Evolutionary conservation across 1,140 invertebrate genomes (phyloP).

Genomic region (Papilio polytes): DNA sequence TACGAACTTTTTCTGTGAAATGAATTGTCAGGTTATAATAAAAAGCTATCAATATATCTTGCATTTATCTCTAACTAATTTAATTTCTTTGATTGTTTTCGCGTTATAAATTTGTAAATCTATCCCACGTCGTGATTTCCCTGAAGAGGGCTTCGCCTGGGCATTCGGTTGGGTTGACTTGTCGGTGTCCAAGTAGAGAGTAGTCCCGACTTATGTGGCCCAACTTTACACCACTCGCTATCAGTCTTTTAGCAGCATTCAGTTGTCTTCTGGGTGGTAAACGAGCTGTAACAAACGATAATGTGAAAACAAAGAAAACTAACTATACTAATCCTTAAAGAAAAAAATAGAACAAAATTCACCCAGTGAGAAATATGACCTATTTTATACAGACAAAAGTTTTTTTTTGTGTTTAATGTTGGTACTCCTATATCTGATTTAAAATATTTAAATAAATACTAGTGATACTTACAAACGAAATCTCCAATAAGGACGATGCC

Average conservation of each 20-base stretch:
- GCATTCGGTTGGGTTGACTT: slow-evolving; percentile 85
- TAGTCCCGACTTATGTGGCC: slow-evolving; percentile 84
- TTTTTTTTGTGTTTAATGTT: too few relatives aligned
- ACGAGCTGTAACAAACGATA: slow-evolving; percentile 58
- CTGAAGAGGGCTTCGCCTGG: slow-evolving; percentile 82
- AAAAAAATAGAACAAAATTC: too few relatives aligned
- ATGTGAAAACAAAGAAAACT: too few relatives aligned
- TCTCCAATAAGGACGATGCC: slow-evolving; percentile 90
- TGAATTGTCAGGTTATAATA: neutral
- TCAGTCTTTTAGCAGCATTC: slow-evolving; percentile 78
- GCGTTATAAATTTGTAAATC: slow-evolving; percentile 41
- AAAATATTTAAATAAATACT: too few relatives aligned
- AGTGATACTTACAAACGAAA: slow-evolving; percentile 83
- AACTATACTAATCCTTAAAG: too few relatives aligned
- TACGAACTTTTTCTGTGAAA: neutral
- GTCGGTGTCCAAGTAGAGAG: slow-evolving; percentile 86
- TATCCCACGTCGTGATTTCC: slow-evolving; percentile 61
- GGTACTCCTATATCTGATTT: too few relatives aligned
- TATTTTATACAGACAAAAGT: too few relatives aligned
- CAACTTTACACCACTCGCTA: slow-evolving; percentile 82
- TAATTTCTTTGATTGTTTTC: neutral
- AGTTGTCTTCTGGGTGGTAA: slow-evolving; percentile 81
- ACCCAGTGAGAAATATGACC: too few relatives aligned
- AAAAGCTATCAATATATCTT: neutral
- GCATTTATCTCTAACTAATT: neutral